A percentile compares a stretch with the other conserved stretches of the same genome.
Evolutionary conservation across 2,888 invertebrate species (phyloP).

Genomic region (Dyspetes luteomarginatus): DNA sequence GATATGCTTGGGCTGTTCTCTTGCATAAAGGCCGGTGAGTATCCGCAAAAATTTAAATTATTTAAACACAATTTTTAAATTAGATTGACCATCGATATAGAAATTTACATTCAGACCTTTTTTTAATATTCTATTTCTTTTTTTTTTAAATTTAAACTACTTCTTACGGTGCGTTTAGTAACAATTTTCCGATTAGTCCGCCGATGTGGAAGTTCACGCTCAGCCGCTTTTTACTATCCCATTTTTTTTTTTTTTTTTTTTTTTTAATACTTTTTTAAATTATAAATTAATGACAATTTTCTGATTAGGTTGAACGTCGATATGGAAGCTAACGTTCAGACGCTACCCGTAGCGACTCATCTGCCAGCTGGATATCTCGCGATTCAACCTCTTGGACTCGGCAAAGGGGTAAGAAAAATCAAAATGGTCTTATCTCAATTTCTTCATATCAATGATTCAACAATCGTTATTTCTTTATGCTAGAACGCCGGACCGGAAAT

Average conservation of each 20-base stretch:
- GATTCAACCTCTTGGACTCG: conserved; percentile 94
- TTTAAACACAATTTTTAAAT: conserved; percentile 2
- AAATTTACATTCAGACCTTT: too few relatives aligned
- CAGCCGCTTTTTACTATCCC: too few relatives aligned
- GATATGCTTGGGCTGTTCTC: conserved; percentile 97
- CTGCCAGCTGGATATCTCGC: conserved; percentile 95
- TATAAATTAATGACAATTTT: not conserved
- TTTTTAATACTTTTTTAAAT: conserved; percentile 1
- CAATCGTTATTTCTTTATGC: conserved; percentile 73
- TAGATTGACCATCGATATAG: too few relatives aligned
- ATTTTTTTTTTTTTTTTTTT: too few relatives aligned
- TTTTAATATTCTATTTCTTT: too few relatives aligned
- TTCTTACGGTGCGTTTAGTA: too few relatives aligned
- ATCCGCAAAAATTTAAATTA: conserved; percentile 6
- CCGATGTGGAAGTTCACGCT: too few relatives aligned
- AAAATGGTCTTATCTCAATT: not conserved
- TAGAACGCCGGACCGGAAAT: conserved; percentile 95
- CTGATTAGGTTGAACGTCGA: conserved; percentile 90
- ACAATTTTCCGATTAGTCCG: too few relatives aligned
- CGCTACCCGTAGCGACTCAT: conserved; percentile 93
- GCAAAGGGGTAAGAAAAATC: conserved; percentile 91
- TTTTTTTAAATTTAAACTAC: too few relatives aligned
- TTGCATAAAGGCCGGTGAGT: conserved; percentile 89
- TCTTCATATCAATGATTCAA: not conserved
- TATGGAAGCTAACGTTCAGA: conserved; percentile 85